A percentile compares a stretch with the other conserved stretches of the same genome.
phyloP scores from a whole-genome alignment of 2,797 vertebrate genomes.

The Gymnoscopelus microlampas region DNA sequence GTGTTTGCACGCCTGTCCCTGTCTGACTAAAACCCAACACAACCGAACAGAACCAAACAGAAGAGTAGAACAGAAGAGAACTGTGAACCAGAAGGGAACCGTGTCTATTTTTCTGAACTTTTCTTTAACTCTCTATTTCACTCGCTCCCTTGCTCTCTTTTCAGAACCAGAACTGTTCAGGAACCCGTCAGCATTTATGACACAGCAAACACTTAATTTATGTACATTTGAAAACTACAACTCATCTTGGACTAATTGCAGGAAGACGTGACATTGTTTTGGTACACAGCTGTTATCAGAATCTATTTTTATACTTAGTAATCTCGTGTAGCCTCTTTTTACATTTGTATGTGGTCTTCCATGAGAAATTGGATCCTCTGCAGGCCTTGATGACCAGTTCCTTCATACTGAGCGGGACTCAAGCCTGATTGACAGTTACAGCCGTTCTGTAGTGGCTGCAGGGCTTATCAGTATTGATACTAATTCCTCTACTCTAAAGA shows the following conservation, averaged over 20 bases:
- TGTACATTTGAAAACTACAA: conserved; percentile 54
- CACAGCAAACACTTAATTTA: conserved; percentile 77
- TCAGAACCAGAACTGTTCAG: conserved; percentile 56
- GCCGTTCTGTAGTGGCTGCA: conserved; percentile 63
- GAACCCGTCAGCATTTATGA: conserved; percentile 58
- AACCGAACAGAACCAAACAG: conserved; percentile 2
- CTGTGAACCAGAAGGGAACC: conserved; percentile 31
- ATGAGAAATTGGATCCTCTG: conserved; percentile 59
- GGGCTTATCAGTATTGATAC: conserved; percentile 53
- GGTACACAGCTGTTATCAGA: conserved; percentile 73
- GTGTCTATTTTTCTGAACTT: conserved; percentile 42
- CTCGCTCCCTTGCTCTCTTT: conserved; percentile 9
- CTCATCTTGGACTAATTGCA: conserved; percentile 56
- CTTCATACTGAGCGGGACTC: conserved; percentile 26
- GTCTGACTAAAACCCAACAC: conserved; percentile 77
- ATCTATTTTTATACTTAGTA: conserved; percentile 76
- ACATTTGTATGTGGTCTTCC: conserved; percentile 79
- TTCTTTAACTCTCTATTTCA: background rate
- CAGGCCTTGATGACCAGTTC: conserved; percentile 61
- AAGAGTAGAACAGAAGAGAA: conserved; percentile 27
- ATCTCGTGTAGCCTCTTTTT: conserved; percentile 63
- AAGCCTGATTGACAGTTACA: conserved; percentile 40
- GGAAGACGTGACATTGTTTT: conserved; percentile 65
- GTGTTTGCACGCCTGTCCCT: conserved; percentile 88
- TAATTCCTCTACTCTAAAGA: conserved; percentile 62